phyloP scores from a whole-genome alignment of 2,888 invertebrate species.

The Labia minor region DNA sequence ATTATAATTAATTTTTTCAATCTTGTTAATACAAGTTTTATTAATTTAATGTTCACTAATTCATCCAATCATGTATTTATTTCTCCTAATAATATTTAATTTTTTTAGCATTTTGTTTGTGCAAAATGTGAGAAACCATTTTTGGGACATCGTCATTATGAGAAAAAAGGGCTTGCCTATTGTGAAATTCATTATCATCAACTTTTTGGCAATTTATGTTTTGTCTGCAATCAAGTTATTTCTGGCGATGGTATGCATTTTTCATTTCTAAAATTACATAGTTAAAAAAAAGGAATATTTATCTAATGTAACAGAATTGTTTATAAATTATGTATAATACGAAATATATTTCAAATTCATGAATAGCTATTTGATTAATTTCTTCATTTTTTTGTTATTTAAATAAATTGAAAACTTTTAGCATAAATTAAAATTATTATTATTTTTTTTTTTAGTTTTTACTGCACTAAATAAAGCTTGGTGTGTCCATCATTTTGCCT shows the following conservation, averaged over 20 bases:
- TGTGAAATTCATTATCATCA: conserved; percentile 99
- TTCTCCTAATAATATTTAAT: conserved; percentile 18
- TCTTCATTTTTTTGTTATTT: too few species aligned
- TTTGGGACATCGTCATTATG: conserved; percentile 96
- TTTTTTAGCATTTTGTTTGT: conserved; percentile 89
- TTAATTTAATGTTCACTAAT: conserved; percentile 16
- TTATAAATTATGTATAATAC: too few species aligned
- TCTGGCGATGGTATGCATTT: conserved; percentile 89
- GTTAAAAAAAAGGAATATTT: too few species aligned
- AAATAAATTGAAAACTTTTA: too few species aligned
- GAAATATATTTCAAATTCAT: too few species aligned
- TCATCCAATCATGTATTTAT: background rate
- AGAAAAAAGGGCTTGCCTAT: conserved; percentile 95
- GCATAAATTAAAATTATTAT: too few species aligned
- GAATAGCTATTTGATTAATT: too few species aligned
- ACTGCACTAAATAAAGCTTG: conserved; percentile 97
- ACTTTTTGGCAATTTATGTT: conserved; percentile 96
- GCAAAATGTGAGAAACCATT: conserved; percentile 99
- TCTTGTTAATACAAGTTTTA: conserved; percentile 14
- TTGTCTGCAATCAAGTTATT: conserved; percentile 97
- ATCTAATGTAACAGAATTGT: too few species aligned
- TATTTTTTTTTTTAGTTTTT: conserved; percentile 62
- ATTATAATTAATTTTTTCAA: conserved; percentile 16
- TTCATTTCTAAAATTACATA: background rate
- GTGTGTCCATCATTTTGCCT: conserved; percentile 98